Conservation (phyloP, 2,797 vertebrate genomes). For the Clarias platycephalus region DNA sequence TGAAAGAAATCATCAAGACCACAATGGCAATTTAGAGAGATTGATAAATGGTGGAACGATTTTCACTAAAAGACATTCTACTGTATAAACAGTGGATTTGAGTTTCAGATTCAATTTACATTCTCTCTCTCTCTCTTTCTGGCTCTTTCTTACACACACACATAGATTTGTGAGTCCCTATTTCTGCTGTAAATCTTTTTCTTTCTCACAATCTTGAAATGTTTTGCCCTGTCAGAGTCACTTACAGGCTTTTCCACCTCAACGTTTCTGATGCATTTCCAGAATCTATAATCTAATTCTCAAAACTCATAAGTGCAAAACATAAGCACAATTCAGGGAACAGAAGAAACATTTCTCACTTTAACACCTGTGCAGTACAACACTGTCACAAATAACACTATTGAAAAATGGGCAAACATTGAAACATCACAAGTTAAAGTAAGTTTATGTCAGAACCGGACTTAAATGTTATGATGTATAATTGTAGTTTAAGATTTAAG, state of each 20-base stretch:
- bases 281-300: slow-evolving; percentile 3
- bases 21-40: slow-evolving; percentile 5
- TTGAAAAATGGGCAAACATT: neutral
- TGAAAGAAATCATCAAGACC: slow-evolving; percentile 8
- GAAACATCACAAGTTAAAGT: neutral
- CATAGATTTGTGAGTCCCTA: neutral
- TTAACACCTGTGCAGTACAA: neutral
- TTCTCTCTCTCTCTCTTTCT: neutral
- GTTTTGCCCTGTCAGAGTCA: neutral
- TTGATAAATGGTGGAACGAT: slow-evolving; percentile 22
- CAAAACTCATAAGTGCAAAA: slow-evolving; percentile 1
- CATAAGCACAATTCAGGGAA: neutral
- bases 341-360: neutral
- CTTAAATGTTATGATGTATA: neutral
- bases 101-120: slow-evolving; percentile 32
- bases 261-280: neutral
- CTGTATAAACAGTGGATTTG: slow-evolving; percentile 23
- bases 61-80: slow-evolving; percentile 10
- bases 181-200: neutral
- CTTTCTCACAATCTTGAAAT: neutral
- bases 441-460: neutral
- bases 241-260: neutral
- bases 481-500: neutral
- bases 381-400: neutral
- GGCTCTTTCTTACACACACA: neutral